Conservation (phyloP, 2,113 vertebrate genomes). For the Protobothrops mucrosquamatus region DNA sequence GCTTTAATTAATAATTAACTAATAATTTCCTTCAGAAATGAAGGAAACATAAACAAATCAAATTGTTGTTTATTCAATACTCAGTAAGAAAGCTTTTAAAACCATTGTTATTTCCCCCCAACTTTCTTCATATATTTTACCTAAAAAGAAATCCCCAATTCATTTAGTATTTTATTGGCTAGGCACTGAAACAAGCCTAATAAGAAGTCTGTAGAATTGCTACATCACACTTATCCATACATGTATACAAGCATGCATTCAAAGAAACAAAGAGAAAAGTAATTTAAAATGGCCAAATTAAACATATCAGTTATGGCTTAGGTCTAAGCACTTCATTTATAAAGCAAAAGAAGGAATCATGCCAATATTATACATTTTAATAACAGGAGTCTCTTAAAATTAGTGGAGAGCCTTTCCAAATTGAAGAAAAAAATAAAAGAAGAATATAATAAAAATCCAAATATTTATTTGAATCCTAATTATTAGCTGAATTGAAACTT, state of each 20-base stretch:
- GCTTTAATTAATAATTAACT: neutral
- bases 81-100: neutral
- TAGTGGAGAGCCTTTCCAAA: neutral
- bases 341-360: neutral
- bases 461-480: neutral
- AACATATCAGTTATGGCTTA: neutral
- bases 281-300: neutral
- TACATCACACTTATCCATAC: too few relatives aligned
- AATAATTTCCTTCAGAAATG: neutral
- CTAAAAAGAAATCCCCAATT: neutral
- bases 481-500: neutral
- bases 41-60: neutral
- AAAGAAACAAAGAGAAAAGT: neutral
- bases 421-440: neutral
- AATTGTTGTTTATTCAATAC: neutral
- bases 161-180: neutral
- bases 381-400: neutral
- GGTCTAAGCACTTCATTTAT: neutral
- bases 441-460: neutral
- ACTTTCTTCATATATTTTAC: neutral
- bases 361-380: slow-evolving; percentile 4
- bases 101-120: neutral
- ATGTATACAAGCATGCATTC: neutral
- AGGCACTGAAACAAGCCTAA: neutral
- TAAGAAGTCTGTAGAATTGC: neutral